phyloP scores from a whole-genome alignment of 2,113 vertebrate species.

The Gavialis gangeticus region DNA sequence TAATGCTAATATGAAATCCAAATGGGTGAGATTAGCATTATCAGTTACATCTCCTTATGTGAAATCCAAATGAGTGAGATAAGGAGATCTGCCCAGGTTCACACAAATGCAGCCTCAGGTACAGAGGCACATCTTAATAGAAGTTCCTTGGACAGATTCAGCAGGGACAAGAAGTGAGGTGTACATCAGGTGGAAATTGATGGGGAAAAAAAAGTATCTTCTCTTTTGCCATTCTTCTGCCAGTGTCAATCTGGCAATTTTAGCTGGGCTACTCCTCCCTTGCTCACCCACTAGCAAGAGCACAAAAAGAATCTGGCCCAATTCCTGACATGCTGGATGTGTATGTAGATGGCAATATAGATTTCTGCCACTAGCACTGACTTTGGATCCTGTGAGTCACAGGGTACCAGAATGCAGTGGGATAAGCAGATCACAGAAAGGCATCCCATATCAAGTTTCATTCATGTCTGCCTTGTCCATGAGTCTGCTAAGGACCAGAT shows the following conservation, averaged over 20 bases:
- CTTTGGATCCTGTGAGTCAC: neutral
- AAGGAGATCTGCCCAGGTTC: neutral
- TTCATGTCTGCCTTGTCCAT: neutral
- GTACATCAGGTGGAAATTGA: neutral
- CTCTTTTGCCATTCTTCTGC: neutral
- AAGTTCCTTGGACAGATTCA: neutral
- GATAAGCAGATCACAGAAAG: neutral
- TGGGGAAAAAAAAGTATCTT: neutral
- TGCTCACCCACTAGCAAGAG: neutral
- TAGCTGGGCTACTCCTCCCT: neutral
- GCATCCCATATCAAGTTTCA: neutral
- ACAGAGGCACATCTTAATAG: neutral
- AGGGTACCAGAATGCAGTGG: neutral
- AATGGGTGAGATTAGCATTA: neutral
- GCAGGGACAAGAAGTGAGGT: rapidly evolving
- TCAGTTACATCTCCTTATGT: neutral
- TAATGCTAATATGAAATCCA: neutral
- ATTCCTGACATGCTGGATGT: neutral
- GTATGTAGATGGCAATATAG: neutral
- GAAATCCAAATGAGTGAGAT: neutral
- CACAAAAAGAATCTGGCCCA: neutral
- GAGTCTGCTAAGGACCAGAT: neutral
- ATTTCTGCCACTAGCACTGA: neutral
- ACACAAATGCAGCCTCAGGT: neutral
- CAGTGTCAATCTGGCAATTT: neutral